Percentiles rank a stretch among this genome's conserved stretches.
Evolutionary conservation across 2,888 invertebrate genomes (phyloP).

Genomic region (Operophtera brumata): DNA sequence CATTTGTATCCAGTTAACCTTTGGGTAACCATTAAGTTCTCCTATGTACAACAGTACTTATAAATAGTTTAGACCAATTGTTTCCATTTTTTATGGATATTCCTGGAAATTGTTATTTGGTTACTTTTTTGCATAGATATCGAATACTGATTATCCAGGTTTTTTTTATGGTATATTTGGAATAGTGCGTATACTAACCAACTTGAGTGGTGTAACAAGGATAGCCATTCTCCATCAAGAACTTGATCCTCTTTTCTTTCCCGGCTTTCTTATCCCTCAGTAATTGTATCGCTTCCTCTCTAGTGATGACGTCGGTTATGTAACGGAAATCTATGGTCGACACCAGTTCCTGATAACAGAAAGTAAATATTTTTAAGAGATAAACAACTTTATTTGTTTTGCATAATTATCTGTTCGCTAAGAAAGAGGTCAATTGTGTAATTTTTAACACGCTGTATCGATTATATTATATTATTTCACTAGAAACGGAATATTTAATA

Average conservation of each 20-base stretch:
- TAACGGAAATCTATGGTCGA: conserved; percentile 92
- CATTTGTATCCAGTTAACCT: too few relatives aligned
- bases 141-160: too few relatives aligned
- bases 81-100: too few relatives aligned
- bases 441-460: too few relatives aligned
- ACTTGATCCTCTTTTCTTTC: conserved; percentile 83
- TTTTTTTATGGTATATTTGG: too few relatives aligned
- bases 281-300: conserved; percentile 88
- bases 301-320: conserved; percentile 90
- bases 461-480: too few relatives aligned
- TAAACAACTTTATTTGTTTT: conserved; percentile 1
- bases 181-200: conserved; percentile 80
- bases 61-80: too few relatives aligned
- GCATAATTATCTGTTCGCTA: not conserved
- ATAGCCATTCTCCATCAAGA: conserved; percentile 85
- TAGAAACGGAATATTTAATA: too few relatives aligned
- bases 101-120: too few relatives aligned
- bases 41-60: too few relatives aligned
- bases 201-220: conserved; percentile 94
- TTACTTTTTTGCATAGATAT: too few relatives aligned
- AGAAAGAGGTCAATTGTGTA: conserved; percentile 1
- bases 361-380: not conserved
- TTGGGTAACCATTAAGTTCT: too few relatives aligned
- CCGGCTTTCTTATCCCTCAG: conserved; percentile 80
- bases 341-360: conserved; percentile 81